Evolutionary conservation across 2,797 vertebrate species (phyloP).

Genomic region (Falco concolor): DNA sequence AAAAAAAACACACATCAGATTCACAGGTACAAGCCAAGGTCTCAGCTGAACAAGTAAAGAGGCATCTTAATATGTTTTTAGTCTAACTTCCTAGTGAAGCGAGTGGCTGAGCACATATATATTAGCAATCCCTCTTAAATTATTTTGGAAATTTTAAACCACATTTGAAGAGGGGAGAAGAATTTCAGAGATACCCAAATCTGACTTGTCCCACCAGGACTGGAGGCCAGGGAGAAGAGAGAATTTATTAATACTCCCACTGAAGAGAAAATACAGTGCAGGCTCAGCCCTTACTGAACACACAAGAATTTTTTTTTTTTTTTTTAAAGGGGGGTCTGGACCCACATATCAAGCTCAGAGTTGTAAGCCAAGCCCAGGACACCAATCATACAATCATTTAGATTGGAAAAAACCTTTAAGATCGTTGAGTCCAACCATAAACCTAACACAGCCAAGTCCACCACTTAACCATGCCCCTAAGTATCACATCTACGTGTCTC

Average conservation of each 20-base stretch:
- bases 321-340: not conserved
- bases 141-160: not conserved
- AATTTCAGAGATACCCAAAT: not conserved
- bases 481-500: not conserved
- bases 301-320: not conserved
- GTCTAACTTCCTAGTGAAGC: not conserved
- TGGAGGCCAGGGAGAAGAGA: not conserved
- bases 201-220: not conserved
- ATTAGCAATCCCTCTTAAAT: not conserved
- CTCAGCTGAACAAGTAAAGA: not conserved
- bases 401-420: not conserved
- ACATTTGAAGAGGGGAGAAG: not conserved
- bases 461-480: not conserved
- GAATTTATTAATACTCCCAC: not conserved
- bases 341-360: not conserved
- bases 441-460: no score
- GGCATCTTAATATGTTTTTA: not conserved
- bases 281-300: not conserved
- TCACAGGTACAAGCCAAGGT: not conserved
- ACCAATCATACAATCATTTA: not conserved
- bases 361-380: not conserved
- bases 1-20: not conserved
- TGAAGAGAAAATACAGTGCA: not conserved
- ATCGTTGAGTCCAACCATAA: not conserved
- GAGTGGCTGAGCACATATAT: no score